Evolutionary conservation across 1,140 invertebrate genomes (phyloP), one percentile per base, ranked within the genome.

Genomic region (Lepidurus apus): DNA sequence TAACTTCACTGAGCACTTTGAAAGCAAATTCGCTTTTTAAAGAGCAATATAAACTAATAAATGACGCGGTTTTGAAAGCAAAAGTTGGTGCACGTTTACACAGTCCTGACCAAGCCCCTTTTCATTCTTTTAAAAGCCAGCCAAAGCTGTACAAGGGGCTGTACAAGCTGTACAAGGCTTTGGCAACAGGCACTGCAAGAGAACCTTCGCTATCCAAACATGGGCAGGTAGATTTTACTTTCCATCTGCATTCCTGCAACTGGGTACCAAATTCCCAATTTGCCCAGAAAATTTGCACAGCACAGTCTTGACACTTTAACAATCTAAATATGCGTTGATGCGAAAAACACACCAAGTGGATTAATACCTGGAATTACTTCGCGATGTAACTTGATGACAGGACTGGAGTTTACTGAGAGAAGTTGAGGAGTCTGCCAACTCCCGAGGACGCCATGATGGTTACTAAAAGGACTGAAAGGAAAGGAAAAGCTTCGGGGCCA

Each of bases 401-500:
- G 34, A 34, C 21, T 65, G 53, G 53, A 65, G 34, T 34, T 34
- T 34, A 65, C 53, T 65, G 21, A 65, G 53, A 65, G 53, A 65
- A 65, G 21, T 21, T 13, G 21, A 65, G 17, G 53, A 65, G 53
- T 65, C 53, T 65, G 53, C 17, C 53, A 65, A 9, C 21, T 21
- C 21, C 53, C 53, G 53, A 65, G 13, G 53, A 17, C 53, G 53
- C 53, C 53, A 65, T 65, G 53, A 65, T 65, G 53, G 53, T 65
- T 65, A 65, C 53, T 65, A 21, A 65, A 65, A 65, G 53, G 53
- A 65, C 53, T 65, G 53, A 17, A 65, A 65, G 53, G 53, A 65
- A 65, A 65, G 53, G 53, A 65, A 65, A 65, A 65, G 53, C 53
- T 65, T 65, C 53, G 53, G 53, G 53, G 53, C 53, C 53, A 65